These are phyloP conservation scores for Scaptomyza graminum DNA, from an alignment of 1,140 invertebrate species.

Conservation along the genomic window DNA sequence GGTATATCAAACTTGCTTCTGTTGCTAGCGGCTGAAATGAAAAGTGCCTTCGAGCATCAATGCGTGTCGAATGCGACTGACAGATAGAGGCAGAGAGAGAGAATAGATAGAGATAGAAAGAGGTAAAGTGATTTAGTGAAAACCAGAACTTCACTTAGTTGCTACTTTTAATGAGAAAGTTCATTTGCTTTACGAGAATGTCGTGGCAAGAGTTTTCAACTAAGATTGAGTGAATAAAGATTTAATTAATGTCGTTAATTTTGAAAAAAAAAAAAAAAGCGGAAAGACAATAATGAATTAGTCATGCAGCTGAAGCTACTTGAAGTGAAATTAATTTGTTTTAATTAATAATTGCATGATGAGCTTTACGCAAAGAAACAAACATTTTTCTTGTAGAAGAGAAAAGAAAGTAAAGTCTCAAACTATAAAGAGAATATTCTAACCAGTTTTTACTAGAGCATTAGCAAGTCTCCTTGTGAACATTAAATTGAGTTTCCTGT, in stretches of 20 bases:
- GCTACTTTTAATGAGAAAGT: conserved; percentile 45
- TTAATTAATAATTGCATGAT: background rate
- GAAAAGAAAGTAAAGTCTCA: too few species aligned
- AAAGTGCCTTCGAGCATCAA: conserved; percentile 46
- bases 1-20: conserved; percentile 18
- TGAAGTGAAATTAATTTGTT: background rate
- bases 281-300: background rate
- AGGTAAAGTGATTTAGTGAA: background rate
- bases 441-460: background rate
- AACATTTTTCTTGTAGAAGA: too few species aligned
- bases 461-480: background rate
- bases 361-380: too few species aligned
- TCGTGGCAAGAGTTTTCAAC: conserved; percentile 19
- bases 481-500: conserved; percentile 16
- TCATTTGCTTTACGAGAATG: conserved; percentile 24
- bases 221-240: conserved; percentile 25
- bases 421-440: too few species aligned
- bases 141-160: conserved; percentile 22
- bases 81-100: background rate
- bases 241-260: conserved; percentile 32
- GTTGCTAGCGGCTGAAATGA: conserved; percentile 51
- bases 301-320: conserved; percentile 2
- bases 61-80: conserved; percentile 1
- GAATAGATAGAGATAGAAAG: background rate
- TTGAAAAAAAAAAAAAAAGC: conserved; percentile 16